phyloP scores from a whole-genome alignment of 2,113 vertebrate genomes.

The Oenanthe melanoleuca region DNA sequence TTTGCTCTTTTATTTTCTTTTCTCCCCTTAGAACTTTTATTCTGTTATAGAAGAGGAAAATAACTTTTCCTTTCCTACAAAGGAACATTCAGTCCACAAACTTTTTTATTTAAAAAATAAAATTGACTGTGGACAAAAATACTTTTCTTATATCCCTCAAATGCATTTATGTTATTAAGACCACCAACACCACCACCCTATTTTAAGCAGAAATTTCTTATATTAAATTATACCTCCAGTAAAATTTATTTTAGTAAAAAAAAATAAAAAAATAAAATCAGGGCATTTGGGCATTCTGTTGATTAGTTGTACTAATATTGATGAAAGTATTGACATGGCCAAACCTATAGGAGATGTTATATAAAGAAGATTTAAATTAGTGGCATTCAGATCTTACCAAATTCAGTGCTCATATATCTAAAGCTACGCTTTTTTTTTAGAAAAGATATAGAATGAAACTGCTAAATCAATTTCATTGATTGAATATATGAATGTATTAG shows the following conservation, averaged over 20 bases:
- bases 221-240: neutral
- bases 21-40: neutral
- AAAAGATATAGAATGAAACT: neutral
- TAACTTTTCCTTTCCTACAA: neutral
- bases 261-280: too few species aligned
- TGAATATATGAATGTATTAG: neutral
- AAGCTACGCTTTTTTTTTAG: too few species aligned
- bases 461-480: neutral
- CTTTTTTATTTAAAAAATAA: too few species aligned
- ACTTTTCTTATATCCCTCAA: neutral
- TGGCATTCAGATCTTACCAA: neutral
- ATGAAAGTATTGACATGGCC: neutral
- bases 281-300: neutral
- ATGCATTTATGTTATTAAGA: neutral
- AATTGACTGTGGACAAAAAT: neutral
- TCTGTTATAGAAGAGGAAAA: neutral
- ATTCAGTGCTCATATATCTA: neutral
- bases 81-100: neutral
- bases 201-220: neutral
- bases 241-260: neutral
- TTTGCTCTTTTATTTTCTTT: neutral
- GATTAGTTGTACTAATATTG: neutral
- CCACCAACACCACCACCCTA: accelerated
- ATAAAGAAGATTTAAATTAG: neutral
- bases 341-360: neutral